phyloP scores from a whole-genome alignment of 2,888 invertebrate genomes.

The Nemotelus pantherinus region DNA sequence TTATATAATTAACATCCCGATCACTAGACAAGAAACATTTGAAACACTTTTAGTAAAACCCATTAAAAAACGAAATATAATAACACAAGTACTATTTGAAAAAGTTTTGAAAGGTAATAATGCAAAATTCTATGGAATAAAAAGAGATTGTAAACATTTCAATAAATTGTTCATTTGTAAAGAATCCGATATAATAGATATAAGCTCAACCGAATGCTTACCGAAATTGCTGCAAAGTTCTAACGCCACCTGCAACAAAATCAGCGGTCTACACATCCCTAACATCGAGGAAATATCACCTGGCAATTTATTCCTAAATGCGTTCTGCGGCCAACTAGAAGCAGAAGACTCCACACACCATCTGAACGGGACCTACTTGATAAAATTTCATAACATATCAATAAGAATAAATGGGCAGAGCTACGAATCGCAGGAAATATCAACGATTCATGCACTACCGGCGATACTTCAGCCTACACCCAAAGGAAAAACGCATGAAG shows the following conservation, averaged over 20 bases:
- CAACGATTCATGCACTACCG: conserved; percentile 3
- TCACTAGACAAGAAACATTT: neutral
- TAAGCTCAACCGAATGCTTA: neutral
- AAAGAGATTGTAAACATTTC: neutral
- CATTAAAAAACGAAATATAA: neutral
- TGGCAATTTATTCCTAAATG: too few relatives aligned
- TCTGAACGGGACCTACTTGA: too few relatives aligned
- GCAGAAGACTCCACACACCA: too few relatives aligned
- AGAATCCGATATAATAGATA: conserved; percentile 11
- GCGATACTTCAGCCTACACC: conserved; percentile 27
- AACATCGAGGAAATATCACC: too few relatives aligned
- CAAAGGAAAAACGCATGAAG: neutral
- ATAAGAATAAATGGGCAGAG: neutral
- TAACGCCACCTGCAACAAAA: too few relatives aligned
- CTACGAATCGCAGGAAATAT: conserved; percentile 1
- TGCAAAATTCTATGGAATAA: neutral
- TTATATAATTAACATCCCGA: neutral
- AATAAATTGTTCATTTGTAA: conserved; percentile 21
- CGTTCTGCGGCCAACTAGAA: too few relatives aligned
- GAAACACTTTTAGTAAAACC: conserved; percentile 6
- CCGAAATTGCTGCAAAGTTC: neutral
- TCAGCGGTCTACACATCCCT: too few relatives aligned
- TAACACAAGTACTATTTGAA: neutral
- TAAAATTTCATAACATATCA: neutral
- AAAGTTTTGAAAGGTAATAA: neutral